Base-by-base conservation (phyloP, 2,797 vertebrate species). In the Artibeus lituratus region DNA sequence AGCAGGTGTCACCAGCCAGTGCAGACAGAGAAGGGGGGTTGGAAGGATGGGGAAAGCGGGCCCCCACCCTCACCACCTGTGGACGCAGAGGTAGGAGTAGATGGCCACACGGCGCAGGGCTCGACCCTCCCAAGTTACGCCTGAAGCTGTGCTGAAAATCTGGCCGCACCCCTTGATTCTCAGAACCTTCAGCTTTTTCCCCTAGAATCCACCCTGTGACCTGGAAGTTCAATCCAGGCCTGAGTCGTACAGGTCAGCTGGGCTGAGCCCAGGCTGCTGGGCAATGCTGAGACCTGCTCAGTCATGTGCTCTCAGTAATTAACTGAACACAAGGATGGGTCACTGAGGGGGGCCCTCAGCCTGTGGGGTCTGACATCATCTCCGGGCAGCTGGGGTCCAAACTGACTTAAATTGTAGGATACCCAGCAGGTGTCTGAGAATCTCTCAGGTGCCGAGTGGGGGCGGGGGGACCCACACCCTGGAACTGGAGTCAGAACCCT, bases 381-480 rank as follows among this genome's bases (percentile, higher is more conserved):
- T 32, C 67, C 67, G 44, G 37, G 29, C 5, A 26, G 29, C 39
- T 1, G 7, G 2, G 6, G 35, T 72, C 35, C 7, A 7, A 59
- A 51, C 12, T 10, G 26, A 65, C 24, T 65, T n/a, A n/a, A n/a
- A 32, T 32, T 14, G 19, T 14, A 51, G 74, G 51, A 49, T 7
- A 37, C 51, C 22, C 19, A 2, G 57, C 42, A 47, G 19, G 12
- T 37, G 15, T 37, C 32, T 19, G 44, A 74, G 65, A 65, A 51
- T 35, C 22, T 7, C 37, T 32, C 12, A 8, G 29, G 4, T 8
- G 22, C 4, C 7, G 22, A 2, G 19, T 44, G 35, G 57, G 2
- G 3, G 19, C 1, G 9, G 6, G 15, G 8, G 26, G 29, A 44
- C 1, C 16, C 55, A 37, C 18, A 32, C 12, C 0, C 10, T 32